Evolutionary conservation across 2,888 invertebrate species (phyloP).

Genomic region (Tipula confusa): DNA sequence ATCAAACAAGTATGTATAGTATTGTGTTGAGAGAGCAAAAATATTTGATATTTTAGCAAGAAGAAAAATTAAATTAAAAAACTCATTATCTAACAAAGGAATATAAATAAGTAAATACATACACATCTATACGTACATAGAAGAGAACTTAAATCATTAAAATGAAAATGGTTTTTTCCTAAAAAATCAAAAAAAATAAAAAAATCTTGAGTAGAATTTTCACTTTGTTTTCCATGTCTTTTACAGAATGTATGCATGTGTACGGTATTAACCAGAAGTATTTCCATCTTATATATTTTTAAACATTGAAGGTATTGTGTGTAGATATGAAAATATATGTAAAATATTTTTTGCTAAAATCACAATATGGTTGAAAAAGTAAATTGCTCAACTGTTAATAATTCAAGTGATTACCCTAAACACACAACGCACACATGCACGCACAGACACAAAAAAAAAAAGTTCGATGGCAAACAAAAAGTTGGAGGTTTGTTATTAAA

Average conservation of each 20-base stretch:
- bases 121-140: neutral
- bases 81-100: neutral
- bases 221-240: neutral
- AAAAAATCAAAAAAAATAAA: neutral
- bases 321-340: neutral
- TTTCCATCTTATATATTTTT: neutral
- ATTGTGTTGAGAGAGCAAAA: neutral
- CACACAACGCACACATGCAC: neutral
- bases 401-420: neutral
- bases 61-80: neutral
- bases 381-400: neutral
- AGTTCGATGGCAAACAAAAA: too few species aligned
- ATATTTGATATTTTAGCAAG: neutral
- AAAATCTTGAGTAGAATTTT: neutral
- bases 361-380: neutral
- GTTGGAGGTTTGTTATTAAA: too few species aligned
- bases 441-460: too few species aligned
- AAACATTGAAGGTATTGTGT: neutral
- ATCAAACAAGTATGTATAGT: neutral
- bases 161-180: neutral
- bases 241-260: neutral
- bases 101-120: neutral
- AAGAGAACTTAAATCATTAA: constrained; percentile 4
- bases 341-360: neutral
- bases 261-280: constrained; percentile 1